A percentile compares a stretch with the other conserved stretches of the same genome.
Evolutionary conservation across 2,797 vertebrate species (phyloP).

Genomic region (Smutsia temminckii): DNA sequence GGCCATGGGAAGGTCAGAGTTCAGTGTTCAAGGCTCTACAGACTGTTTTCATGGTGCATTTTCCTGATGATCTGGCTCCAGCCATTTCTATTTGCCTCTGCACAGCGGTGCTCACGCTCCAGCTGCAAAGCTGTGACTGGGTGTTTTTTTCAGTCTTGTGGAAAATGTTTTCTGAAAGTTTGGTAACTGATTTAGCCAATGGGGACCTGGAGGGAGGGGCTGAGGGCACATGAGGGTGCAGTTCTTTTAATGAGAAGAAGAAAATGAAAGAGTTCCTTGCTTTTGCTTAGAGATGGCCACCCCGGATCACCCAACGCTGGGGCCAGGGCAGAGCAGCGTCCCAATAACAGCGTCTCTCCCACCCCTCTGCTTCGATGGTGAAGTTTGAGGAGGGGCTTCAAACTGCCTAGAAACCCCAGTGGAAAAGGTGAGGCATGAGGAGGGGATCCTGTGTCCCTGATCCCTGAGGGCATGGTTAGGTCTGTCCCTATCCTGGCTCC

Average conservation of each 20-base stretch:
- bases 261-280: neutral
- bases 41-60: neutral
- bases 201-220: neutral
- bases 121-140: neutral
- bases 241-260: neutral
- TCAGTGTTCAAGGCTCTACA: neutral
- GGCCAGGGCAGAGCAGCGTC: neutral
- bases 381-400: neutral
- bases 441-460: neutral
- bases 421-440: neutral
- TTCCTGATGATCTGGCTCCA: neutral
- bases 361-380: neutral
- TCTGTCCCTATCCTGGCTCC: neutral
- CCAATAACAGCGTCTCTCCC: neutral
- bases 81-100: neutral
- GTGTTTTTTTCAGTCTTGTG: neutral
- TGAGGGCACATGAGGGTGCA: neutral
- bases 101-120: accelerated
- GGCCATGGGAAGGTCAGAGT: neutral
- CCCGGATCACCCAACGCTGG: neutral
- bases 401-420: neutral
- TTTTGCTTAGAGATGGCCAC: neutral
- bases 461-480: neutral
- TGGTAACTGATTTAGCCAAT: neutral
- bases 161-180: neutral